phyloP scores from a whole-genome alignment of 2,888 invertebrate species.

The Lissocephala sabroskyi region DNA sequence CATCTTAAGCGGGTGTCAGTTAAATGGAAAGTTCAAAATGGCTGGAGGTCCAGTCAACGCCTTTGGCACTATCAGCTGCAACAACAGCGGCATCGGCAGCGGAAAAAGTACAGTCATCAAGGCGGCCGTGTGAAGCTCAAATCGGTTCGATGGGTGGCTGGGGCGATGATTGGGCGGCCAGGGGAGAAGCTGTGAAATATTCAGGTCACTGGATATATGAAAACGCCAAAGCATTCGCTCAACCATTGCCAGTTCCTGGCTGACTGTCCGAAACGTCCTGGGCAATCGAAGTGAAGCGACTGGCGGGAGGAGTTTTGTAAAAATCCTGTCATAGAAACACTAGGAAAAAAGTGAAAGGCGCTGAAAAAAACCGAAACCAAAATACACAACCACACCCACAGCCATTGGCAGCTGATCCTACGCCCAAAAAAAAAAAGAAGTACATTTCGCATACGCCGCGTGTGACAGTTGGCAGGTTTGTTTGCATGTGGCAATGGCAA shows the following conservation, averaged over 20 bases:
- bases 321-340: background rate
- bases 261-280: background rate
- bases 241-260: background rate
- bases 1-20: too few species aligned
- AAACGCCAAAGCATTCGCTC: background rate
- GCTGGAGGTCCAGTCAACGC: too few species aligned
- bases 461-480: conserved; percentile 20
- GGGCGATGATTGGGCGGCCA: too few species aligned
- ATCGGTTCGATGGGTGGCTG: too few species aligned
- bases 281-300: conserved; percentile 3
- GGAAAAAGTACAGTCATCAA: too few species aligned
- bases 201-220: conserved; percentile 3
- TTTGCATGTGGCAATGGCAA: conserved; percentile 1
- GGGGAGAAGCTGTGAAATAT: too few species aligned
- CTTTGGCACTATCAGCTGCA: too few species aligned
- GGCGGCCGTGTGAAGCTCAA: too few species aligned
- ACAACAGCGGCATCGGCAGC: too few species aligned
- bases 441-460: conserved; percentile 28
- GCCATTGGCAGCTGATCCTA: too few species aligned
- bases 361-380: background rate
- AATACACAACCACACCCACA: background rate
- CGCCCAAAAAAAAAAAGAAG: background rate
- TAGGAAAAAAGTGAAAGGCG: background rate
- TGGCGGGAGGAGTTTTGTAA: background rate
- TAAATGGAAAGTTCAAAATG: too few species aligned